Evolutionary conservation across 2,888 invertebrate genomes (phyloP).

Genomic region (Noctua pronuba): DNA sequence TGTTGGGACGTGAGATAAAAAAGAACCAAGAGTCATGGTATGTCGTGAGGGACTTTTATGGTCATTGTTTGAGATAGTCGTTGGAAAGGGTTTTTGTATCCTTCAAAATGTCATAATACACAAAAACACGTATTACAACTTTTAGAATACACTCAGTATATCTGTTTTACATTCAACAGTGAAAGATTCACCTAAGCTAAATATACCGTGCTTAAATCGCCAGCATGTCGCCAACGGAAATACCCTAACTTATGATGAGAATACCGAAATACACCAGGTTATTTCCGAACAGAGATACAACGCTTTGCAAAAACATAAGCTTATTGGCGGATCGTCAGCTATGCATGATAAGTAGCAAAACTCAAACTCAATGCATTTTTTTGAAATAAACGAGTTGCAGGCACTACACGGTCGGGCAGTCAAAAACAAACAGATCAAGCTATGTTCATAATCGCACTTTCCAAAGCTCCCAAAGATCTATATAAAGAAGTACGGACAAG

Average conservation of each 20-base stretch:
- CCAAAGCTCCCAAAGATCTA: not conserved
- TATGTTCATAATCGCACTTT: not conserved
- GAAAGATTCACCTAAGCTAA: slow-evolving; percentile 30
- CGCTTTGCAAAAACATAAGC: not conserved
- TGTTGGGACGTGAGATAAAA: slow-evolving; percentile 40
- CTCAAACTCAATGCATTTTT: not conserved
- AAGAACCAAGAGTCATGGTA: slow-evolving; percentile 12
- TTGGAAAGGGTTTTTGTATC: not conserved
- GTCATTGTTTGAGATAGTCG: not conserved
- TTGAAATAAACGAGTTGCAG: not conserved
- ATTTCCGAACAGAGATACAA: slow-evolving; percentile 18
- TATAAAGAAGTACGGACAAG: not conserved
- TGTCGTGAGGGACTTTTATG: slow-evolving; percentile 1
- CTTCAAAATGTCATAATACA: not conserved
- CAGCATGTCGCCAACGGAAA: slow-evolving; percentile 47
- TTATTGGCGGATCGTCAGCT: not conserved
- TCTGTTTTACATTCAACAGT: slow-evolving; percentile 6
- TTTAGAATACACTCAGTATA: not conserved
- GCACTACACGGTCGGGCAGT: not conserved
- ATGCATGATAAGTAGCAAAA: not conserved
- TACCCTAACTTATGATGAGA: slow-evolving; percentile 29
- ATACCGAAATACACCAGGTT: slow-evolving; percentile 41
- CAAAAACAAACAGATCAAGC: not conserved
- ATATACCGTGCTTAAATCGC: slow-evolving; percentile 34
- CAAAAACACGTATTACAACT: not conserved